Evolutionary conservation across 2,797 vertebrate species (phyloP).

Genomic region (Sciurus carolinensis): DNA sequence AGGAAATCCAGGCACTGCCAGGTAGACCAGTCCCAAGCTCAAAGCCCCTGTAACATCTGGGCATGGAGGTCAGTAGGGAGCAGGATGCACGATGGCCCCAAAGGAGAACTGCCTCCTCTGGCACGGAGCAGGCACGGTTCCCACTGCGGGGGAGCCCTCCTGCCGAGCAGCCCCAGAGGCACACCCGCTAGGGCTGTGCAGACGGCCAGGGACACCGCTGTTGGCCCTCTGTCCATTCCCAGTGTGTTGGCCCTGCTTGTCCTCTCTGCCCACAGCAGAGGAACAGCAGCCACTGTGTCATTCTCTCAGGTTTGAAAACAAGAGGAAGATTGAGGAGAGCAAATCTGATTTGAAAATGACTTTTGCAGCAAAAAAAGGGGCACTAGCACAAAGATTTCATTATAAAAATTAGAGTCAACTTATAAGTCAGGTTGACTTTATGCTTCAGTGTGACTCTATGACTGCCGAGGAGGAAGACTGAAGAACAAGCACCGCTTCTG

Average conservation of each 20-base stretch:
- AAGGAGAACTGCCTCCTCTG: not conserved
- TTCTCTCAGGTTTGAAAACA: not conserved
- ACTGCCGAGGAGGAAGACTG: not conserved
- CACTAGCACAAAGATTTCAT: not conserved
- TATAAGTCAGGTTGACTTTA: not conserved
- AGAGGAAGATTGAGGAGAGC: not conserved
- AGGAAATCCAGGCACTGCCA: not conserved
- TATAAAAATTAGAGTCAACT: not conserved
- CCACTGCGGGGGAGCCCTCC: not conserved
- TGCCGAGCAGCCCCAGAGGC: not conserved
- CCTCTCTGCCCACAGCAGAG: not conserved
- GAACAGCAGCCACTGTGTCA: not conserved
- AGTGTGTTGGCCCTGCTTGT: accelerated
- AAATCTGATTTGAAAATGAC: not conserved
- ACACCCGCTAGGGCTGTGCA: accelerated
- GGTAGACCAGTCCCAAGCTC: not conserved
- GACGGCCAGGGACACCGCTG: not conserved
- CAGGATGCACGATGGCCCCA: not conserved
- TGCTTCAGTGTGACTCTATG: not conserved
- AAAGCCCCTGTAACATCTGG: not conserved
- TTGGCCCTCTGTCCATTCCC: not conserved
- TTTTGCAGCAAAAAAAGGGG: not conserved
- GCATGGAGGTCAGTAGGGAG: not conserved
- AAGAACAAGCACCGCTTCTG: not conserved
- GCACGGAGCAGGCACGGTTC: not conserved